Evolutionary conservation across 2,797 vertebrate species (phyloP).

Genomic region (Oreortyx pictus): DNA sequence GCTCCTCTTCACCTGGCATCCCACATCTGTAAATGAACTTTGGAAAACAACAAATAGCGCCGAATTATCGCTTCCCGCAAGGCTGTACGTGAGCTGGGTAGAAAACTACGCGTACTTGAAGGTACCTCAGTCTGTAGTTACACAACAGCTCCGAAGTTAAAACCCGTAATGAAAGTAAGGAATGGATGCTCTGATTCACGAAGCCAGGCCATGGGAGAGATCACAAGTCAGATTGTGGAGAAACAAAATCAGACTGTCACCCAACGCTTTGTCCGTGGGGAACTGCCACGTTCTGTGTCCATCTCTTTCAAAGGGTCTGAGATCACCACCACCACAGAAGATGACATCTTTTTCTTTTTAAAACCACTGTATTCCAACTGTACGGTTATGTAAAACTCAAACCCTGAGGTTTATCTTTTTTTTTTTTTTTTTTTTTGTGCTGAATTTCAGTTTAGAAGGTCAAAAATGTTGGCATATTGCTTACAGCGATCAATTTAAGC

Average conservation of each 20-base stretch:
- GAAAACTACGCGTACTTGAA: background rate
- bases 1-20: background rate
- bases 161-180: background rate
- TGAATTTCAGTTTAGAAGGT: constrained; percentile 75
- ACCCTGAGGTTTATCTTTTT: background rate
- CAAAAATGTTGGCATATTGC: constrained; percentile 75
- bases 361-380: background rate
- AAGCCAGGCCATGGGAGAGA: background rate
- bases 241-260: background rate
- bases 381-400: constrained; percentile 41
- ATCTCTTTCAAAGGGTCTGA: background rate
- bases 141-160: background rate
- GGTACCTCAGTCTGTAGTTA: background rate
- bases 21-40: constrained; percentile 35
- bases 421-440: background rate
- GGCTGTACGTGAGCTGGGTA: accelerated
- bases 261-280: background rate
- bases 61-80: background rate
- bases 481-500: constrained; percentile 78
- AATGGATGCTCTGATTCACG: background rate
- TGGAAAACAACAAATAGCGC: background rate
- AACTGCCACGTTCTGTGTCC: background rate
- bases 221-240: background rate
- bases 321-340: background rate
- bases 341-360: constrained; percentile 9